A percentile compares a stretch with the other conserved stretches of the same genome.
phyloP scores from a whole-genome alignment of 2,797 vertebrate species.

The Poeciliopsis infans region DNA sequence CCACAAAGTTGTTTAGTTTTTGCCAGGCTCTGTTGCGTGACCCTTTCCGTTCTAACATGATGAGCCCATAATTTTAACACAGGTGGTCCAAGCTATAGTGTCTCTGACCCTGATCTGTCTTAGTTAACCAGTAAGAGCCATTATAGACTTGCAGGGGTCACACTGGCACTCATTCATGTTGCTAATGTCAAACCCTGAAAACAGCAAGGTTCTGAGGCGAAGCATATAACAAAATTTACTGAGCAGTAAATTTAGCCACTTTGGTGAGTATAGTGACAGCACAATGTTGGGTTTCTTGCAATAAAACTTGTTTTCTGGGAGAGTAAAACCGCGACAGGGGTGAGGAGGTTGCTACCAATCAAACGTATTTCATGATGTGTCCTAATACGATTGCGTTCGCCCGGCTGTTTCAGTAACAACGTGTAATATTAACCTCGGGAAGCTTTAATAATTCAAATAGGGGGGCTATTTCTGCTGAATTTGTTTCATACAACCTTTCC shows the following conservation, averaged over 20 bases:
- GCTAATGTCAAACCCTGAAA: slow-evolving; percentile 67
- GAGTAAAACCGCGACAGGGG: slow-evolving; percentile 23
- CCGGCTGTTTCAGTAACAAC: slow-evolving; percentile 42
- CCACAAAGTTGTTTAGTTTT: background rate
- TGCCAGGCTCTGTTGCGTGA: background rate
- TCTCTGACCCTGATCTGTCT: slow-evolving; percentile 67
- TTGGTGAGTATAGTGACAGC: slow-evolving; percentile 48
- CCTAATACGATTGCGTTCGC: slow-evolving; percentile 42
- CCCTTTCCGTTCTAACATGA: slow-evolving; percentile 7
- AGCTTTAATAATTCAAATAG: slow-evolving; percentile 51
- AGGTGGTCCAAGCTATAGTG: slow-evolving; percentile 30
- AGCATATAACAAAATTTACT: slow-evolving; percentile 59
- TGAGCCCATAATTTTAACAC: slow-evolving; percentile 59
- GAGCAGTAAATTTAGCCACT: slow-evolving; percentile 59
- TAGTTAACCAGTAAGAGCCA: slow-evolving; percentile 67
- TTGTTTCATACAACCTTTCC: slow-evolving; percentile 37
- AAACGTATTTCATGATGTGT: slow-evolving; percentile 42
- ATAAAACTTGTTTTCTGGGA: slow-evolving; percentile 35
- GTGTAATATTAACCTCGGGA: slow-evolving; percentile 34
- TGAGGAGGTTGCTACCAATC: slow-evolving; percentile 5
- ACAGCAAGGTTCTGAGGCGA: slow-evolving; percentile 51
- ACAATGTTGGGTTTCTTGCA: slow-evolving; percentile 45
- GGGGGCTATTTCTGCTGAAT: slow-evolving; percentile 12
- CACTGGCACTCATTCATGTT: slow-evolving; percentile 62
- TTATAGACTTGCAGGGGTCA: slow-evolving; percentile 66